Evolutionary conservation across 2,113 vertebrate species (phyloP), one percentile per base, ranked within the genome.

Genomic region (Entelurus aequoreus): DNA sequence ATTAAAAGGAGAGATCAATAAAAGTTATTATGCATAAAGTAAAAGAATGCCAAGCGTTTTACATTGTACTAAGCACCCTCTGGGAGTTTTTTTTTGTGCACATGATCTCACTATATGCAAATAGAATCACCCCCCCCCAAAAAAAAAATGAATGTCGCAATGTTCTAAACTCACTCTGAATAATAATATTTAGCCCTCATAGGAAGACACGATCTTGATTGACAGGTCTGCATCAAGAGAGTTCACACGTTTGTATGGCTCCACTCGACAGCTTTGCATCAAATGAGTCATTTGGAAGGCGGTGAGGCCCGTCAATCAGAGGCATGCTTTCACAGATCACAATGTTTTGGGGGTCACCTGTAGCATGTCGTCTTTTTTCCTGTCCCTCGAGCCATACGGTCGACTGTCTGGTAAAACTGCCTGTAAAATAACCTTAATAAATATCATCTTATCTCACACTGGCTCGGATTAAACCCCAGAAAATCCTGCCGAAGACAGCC

Each of bases 291-390:
- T 40, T 40, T 38, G 56, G 68, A 48, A 60, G 63, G 55, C 73
- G 65, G 67, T 61, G 75, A 58, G 0, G 60, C 37, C 64, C 80
- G 81, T 72, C 75, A 80, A 52, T 79, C 74, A 76, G 36, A 62
- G 19, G 48, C 42, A 52, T 64, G 62, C 65, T 62, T 57, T 19
- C 5, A 8, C 65, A 6, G 36, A 15, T 54, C 4, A 2, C 5
- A n/a, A 56, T 37, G 7, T 56, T 40, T 11, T 28, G 28, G 15
- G 3, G 14, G 54, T 40, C 14, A 19, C 49, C 42, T 40, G 47
- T 55, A 7, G 0, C 28, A 59, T 10, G 12, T 35, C 51, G 10
- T 12, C 38, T 11, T 2, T 40, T 16, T 36, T 36, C 14, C 15
- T 62, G 37, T 40, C 28, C 28, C 16, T 54, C 8, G 0, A 65